Base-by-base conservation (phyloP, 1,140 invertebrate species). In the Lepidurus apus region DNA sequence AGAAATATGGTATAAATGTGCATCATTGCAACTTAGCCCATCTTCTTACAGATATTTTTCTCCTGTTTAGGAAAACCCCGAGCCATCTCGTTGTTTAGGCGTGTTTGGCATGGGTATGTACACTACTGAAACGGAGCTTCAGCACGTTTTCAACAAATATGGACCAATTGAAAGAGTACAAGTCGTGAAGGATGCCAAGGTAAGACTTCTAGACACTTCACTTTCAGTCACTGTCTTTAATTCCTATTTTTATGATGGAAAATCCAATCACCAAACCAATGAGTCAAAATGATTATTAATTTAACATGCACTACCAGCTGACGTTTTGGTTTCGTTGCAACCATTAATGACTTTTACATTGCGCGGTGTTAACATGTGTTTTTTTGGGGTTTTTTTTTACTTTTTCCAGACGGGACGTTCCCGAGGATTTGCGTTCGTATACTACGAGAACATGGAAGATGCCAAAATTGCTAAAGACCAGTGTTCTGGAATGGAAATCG, bases 391-490 rank as follows among this genome's bases (percentile, higher is more conserved):
- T n/a, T n/a, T 65, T 65, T 65, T 13, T 17, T 65, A n/a, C 53
- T n/a, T 17, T 65, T 81, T 78, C 78, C 80, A 96, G 92, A 96
- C 93, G 82, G 93, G 93, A 17, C 88, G 95, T 80, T 98, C 97
- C 1, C 87, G 97, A 82, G 97, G 97, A 43, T 99, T 99, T 87
- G 95, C 94, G 80, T 99, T 99, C 87, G 93, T 99, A 42, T 98
- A 99, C 87, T 99, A 93, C 86, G 91, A 93, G 85, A 91, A 89
- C 74, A 85, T 92, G 10, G 93, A 95, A 75, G 95, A 98, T 88
- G 95, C 97, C 0, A 93, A 93, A 83, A 91, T 92, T 79, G 97
- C 97, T 0, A 98, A 98, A 87, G 95, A 98, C 81, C 90, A 94
- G 82, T 96, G 95, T 82, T 91, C 91, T 80, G 97, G 96, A 74